phyloP scores from a whole-genome alignment of 1,140 invertebrate genomes.

The Ctenoplectra terminalis region DNA sequence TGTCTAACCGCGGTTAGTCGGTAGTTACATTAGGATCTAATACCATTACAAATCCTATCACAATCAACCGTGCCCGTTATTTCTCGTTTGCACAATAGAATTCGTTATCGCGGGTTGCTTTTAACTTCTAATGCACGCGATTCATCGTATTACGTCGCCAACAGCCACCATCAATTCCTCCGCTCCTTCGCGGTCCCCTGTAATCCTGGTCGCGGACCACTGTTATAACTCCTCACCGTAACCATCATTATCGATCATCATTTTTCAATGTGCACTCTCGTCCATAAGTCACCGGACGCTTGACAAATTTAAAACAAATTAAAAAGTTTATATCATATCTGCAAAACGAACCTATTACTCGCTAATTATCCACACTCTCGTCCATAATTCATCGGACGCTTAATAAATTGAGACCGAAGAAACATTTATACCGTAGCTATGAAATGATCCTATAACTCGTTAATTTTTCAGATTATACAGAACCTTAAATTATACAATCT shows the following conservation, averaged over 20 bases:
- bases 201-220: background rate
- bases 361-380: too few species aligned
- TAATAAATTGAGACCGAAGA: too few species aligned
- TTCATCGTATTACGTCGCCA: background rate
- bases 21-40: too few species aligned
- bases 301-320: too few species aligned
- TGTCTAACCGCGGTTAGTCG: background rate
- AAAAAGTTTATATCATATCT: too few species aligned
- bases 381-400: too few species aligned
- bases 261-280: background rate
- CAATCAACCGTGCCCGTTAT: background rate
- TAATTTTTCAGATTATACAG: too few species aligned
- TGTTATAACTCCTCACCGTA: background rate
- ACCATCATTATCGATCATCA: background rate
- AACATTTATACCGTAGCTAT: too few species aligned
- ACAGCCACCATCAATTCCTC: background rate
- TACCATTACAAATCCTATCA: background rate
- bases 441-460: too few species aligned
- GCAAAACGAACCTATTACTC: too few species aligned
- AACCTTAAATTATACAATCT: too few species aligned
- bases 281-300: too few species aligned
- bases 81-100: background rate
- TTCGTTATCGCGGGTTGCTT: background rate
- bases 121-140: background rate
- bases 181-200: background rate